Percentiles rank a stretch among this genome's conserved stretches.
These are phyloP conservation scores for Leptinotarsa rubiginosa DNA, from an alignment of 2,888 invertebrate species.

Conservation along the genomic window DNA sequence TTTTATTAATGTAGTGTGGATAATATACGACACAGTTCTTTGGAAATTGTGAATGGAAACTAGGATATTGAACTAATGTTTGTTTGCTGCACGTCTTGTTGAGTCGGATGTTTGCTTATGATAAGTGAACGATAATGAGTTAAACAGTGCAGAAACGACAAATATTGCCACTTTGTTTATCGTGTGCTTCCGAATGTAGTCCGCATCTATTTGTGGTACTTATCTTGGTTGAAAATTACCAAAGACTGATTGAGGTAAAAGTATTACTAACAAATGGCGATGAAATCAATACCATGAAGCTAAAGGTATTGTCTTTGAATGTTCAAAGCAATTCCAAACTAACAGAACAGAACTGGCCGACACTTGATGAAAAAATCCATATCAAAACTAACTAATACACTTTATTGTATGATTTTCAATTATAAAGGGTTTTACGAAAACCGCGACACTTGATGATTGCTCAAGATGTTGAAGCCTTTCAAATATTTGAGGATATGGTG, in stretches of 20 bases:
- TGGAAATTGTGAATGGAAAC: not conserved
- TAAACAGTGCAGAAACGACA: constrained; percentile 31
- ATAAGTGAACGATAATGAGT: constrained; percentile 25
- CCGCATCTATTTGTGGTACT: constrained; percentile 11
- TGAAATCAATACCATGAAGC: not conserved
- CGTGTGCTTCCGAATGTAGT: constrained; percentile 8
- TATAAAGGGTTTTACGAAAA: too few species aligned
- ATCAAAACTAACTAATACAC: too few species aligned
- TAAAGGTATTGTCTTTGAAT: too few species aligned
- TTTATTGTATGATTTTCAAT: too few species aligned
- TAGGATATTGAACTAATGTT: constrained; percentile 2
- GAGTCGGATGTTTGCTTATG: constrained; percentile 5
- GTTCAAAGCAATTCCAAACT: too few species aligned
- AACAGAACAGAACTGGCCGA: too few species aligned
- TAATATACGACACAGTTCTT: not conserved
- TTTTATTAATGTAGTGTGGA: not conserved
- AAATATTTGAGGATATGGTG: too few species aligned
- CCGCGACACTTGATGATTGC: too few species aligned
- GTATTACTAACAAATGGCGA: not conserved
- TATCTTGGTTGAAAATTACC: not conserved
- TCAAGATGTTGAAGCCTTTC: too few species aligned
- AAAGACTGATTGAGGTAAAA: too few species aligned
- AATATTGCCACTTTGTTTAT: constrained; percentile 29
- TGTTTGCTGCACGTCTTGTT: not conserved
- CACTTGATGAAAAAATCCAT: too few species aligned